Base-by-base conservation (phyloP, 1,140 invertebrate species). In the Drosophila chauvacae region DNA sequence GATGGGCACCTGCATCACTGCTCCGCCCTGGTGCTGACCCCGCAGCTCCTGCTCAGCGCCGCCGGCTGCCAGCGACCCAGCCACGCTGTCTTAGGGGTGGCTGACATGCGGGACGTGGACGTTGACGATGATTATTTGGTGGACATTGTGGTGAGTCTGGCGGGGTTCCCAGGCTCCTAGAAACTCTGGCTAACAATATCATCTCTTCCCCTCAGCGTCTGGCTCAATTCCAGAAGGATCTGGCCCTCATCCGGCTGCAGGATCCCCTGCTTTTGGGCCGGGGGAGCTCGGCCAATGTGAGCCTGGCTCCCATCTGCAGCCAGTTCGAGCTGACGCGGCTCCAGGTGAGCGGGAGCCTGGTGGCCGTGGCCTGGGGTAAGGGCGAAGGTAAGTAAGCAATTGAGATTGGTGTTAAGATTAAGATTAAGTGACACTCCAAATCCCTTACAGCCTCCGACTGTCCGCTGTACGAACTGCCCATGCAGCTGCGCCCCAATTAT, bases 1-100 rank as follows among this genome's bases (percentile, higher is more conserved):
- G 84, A 88, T 14, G 84, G 85, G 0, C 73, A 90, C 20, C 26
- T 74, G 28, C 85, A 88, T 33, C 80, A 83, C 7, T 88, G 84
- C 37, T 58, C 85, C 33, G 85, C 80, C 23, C 3, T 88, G 26
- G 58, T 59, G 1, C 48, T 88, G 39, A 74, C 81, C 11, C 59
- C 72, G 4, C 62, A 69, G 44, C 55, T 88, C 26, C 63, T 88
- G 10, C 62, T 88, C 2, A 80, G 66, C 44, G 41, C 77, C 18
- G 84, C 85, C 7, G 68, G 68, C 35, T 88, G 84, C 26, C 53
- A 75, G 2, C 53, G 81, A 3, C 80, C 84, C 9, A 90, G 68
- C 18, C 84, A 88, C 37, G 84, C 69, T 4, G 81, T 88, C 13
- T 90, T 88, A 13, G 84, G 84, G 2, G 80, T 88, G 6, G 62